These are phyloP conservation scores for Chaetodon trifasciatus DNA, from an alignment of 2,797 vertebrate species.

Conservation along the genomic window DNA sequence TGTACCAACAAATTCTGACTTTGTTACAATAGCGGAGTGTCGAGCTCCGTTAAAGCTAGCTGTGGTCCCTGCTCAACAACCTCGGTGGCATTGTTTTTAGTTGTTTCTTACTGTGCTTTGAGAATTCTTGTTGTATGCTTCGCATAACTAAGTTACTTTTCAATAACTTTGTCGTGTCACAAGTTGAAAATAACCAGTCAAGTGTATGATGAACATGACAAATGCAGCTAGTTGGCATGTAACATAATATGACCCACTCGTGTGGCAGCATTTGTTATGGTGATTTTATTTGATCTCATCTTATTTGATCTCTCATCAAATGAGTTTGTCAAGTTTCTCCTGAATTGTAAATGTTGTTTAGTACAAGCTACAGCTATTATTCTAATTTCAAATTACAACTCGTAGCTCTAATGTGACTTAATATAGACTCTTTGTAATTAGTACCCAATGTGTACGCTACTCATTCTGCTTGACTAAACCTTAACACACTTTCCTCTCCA, in stretches of 20 bases:
- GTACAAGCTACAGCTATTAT: not conserved
- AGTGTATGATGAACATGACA: too few relatives aligned
- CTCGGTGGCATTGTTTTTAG: not conserved
- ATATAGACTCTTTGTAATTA: slow-evolving; percentile 50
- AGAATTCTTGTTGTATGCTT: too few relatives aligned
- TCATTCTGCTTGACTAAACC: slow-evolving; percentile 64
- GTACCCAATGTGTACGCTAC: slow-evolving; percentile 22
- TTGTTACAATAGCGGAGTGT: not conserved
- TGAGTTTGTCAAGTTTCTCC: not conserved
- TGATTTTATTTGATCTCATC: not conserved
- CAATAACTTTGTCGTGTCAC: not conserved
- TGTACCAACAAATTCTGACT: not conserved
- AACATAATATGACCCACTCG: not conserved
- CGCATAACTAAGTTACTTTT: too few relatives aligned
- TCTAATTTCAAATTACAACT: slow-evolving; percentile 5
- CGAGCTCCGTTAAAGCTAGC: not conserved
- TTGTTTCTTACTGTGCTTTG: not conserved
- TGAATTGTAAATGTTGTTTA: not conserved
- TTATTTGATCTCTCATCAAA: not conserved
- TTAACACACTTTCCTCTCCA: slow-evolving; percentile 56
- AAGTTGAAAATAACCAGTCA: not conserved
- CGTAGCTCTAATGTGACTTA: slow-evolving; percentile 15
- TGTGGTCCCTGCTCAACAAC: not conserved
- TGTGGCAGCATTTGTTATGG: not conserved
- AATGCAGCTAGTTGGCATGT: not conserved